Evolutionary conservation across 2,888 invertebrate genomes (phyloP).

Genomic region (Labia minor): DNA sequence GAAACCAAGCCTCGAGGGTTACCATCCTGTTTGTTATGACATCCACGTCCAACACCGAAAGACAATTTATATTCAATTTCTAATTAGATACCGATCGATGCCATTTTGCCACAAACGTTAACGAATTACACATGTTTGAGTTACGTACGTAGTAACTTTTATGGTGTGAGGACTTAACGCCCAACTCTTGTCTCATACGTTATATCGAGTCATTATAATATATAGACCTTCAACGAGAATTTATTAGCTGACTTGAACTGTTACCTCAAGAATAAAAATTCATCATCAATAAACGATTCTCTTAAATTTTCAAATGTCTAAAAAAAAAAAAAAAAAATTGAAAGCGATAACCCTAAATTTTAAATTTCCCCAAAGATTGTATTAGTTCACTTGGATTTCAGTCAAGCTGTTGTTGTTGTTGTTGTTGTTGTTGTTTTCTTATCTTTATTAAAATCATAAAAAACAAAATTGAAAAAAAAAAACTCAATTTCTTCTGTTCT

Average conservation of each 20-base stretch:
- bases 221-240: not conserved
- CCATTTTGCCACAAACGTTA: not conserved
- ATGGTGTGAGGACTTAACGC: not conserved
- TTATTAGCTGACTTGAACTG: not conserved
- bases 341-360: not conserved
- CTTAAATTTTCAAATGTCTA: not conserved
- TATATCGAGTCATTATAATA: not conserved
- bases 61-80: not conserved
- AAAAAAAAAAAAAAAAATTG: no score
- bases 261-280: not conserved
- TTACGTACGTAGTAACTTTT: no score
- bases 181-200: not conserved
- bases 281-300: not conserved
- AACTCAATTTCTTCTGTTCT: no score
- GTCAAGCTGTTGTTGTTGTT: no score
- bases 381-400: not conserved
- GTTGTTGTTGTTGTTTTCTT: no score
- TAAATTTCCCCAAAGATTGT: not conserved
- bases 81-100: slow-evolving; percentile 3
- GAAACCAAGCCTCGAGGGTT: no score
- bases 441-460: not conserved
- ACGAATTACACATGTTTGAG: not conserved
- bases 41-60: not conserved
- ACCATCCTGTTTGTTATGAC: not conserved
- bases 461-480: not conserved